Conservation (phyloP, 2,113 vertebrate genomes). For the Sterna hirundo region DNA sequence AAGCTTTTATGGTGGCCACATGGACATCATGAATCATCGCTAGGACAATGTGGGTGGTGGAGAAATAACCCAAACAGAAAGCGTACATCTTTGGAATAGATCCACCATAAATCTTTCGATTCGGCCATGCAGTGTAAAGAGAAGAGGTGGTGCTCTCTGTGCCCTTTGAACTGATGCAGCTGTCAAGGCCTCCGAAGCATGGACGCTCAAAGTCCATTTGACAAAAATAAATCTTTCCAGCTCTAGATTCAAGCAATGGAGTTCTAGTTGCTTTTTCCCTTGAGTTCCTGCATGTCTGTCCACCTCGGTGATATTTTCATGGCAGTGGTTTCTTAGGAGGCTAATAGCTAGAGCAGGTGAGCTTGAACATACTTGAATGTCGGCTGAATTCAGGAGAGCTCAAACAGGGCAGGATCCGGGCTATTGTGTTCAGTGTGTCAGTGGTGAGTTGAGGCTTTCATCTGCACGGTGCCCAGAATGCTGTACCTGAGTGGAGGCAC, state of each 20-base stretch:
- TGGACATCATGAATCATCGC: conserved; percentile 49
- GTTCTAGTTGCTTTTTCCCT: neutral
- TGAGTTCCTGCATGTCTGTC: neutral
- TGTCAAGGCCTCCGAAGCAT: neutral
- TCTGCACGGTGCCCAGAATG: neutral
- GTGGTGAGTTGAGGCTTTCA: neutral
- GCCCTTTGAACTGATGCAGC: conserved; percentile 14
- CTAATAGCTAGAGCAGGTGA: neutral
- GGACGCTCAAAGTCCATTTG: neutral
- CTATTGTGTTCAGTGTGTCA: rapidly evolving
- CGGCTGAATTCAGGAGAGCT: neutral
- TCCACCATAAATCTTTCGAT: neutral
- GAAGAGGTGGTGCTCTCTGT: neutral
- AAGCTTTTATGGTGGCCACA: conserved; percentile 67
- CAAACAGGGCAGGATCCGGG: neutral
- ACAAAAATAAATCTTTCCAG: neutral
- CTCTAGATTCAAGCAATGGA: neutral
- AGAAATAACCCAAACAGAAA: conserved; percentile 54
- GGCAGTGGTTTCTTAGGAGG: neutral
- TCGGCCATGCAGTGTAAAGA: neutral
- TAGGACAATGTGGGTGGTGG: conserved; percentile 68
- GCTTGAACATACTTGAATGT: too few species aligned
- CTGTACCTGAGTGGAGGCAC: neutral
- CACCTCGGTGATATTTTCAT: neutral
- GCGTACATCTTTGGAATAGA: conserved; percentile 24